Conservation (phyloP, 2,113 vertebrate species). For the Promerops cafer region DNA sequence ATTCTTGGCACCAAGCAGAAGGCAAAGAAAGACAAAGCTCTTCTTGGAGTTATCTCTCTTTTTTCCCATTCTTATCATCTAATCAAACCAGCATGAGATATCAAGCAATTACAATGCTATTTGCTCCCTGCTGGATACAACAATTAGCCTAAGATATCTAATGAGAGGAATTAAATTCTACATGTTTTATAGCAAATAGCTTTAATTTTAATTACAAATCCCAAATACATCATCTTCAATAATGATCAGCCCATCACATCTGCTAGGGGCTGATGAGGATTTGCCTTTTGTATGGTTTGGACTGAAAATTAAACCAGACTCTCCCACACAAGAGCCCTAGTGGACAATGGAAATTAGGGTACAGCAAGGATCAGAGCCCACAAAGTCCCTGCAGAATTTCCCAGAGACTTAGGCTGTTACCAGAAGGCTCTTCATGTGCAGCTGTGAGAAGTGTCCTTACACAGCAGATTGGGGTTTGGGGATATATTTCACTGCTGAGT, state of each 20-base stretch:
- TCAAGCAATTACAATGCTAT: slow-evolving; percentile 68
- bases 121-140: slow-evolving; percentile 66
- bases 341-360: neutral
- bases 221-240: slow-evolving; percentile 60
- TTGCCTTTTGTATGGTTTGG: neutral
- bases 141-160: slow-evolving; percentile 66
- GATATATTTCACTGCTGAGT: neutral
- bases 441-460: neutral
- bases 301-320: neutral
- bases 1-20: neutral
- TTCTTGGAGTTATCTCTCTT: neutral
- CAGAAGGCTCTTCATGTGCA: neutral
- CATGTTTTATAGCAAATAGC: slow-evolving; percentile 57
- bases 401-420: neutral
- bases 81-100: slow-evolving; percentile 61
- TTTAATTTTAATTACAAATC: slow-evolving; percentile 70
- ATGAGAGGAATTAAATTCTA: slow-evolving; percentile 68
- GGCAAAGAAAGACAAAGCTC: neutral
- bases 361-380: neutral
- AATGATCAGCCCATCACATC: slow-evolving; percentile 28
- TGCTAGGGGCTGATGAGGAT: neutral
- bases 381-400: neutral
- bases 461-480: neutral
- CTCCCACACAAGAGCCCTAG: neutral
- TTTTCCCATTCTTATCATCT: slow-evolving; percentile 27